These are phyloP conservation scores for Halichondria panicea DNA, from an alignment of 37 sponge, comb jelly and placozoan species.

Conservation along the genomic window DNA sequence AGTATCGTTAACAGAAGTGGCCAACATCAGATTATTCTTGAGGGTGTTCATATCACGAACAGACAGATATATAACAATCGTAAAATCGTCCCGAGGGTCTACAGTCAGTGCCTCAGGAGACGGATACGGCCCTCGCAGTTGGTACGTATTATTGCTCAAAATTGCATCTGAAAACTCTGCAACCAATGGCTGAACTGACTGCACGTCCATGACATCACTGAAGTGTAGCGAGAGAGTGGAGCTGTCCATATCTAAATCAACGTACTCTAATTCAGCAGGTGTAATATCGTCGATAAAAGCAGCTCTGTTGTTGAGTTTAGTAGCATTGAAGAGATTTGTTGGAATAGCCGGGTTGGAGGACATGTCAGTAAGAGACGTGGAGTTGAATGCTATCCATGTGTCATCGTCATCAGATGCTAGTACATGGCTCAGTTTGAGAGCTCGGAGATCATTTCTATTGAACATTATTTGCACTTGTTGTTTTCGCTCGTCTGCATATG, in stretches of 20 bases:
- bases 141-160: slow-evolving; percentile 56
- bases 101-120: slow-evolving; percentile 19
- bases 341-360: slow-evolving; percentile 59
- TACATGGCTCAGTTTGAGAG: slow-evolving; percentile 52
- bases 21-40: slow-evolving; percentile 65
- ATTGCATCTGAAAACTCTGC: slow-evolving; percentile 38
- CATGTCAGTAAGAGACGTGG: slow-evolving; percentile 61
- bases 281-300: slow-evolving; percentile 64
- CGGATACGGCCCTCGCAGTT: slow-evolving; percentile 43
- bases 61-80: slow-evolving; percentile 38
- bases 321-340: slow-evolving; percentile 57
- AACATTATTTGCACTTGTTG: slow-evolving; percentile 58
- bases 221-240: slow-evolving; percentile 72
- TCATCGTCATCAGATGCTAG: slow-evolving; percentile 49
- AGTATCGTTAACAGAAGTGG: slow-evolving; percentile 59
- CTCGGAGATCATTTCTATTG: slow-evolving; percentile 63
- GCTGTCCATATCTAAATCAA: slow-evolving; percentile 66
- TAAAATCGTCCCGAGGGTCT: slow-evolving; percentile 49
- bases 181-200: slow-evolving; percentile 44
- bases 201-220: slow-evolving; percentile 74
- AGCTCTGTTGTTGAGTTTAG: slow-evolving; percentile 23
- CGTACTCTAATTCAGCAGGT: slow-evolving; percentile 58
- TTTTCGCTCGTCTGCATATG: slow-evolving; percentile 67
- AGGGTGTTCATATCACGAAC: slow-evolving; percentile 73
- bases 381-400: slow-evolving; percentile 73